A percentile compares a stretch with the other conserved stretches of the same genome.
Evolutionary conservation across 2,113 vertebrate genomes (phyloP).

Genomic region (Pygoscelis adeliae): DNA sequence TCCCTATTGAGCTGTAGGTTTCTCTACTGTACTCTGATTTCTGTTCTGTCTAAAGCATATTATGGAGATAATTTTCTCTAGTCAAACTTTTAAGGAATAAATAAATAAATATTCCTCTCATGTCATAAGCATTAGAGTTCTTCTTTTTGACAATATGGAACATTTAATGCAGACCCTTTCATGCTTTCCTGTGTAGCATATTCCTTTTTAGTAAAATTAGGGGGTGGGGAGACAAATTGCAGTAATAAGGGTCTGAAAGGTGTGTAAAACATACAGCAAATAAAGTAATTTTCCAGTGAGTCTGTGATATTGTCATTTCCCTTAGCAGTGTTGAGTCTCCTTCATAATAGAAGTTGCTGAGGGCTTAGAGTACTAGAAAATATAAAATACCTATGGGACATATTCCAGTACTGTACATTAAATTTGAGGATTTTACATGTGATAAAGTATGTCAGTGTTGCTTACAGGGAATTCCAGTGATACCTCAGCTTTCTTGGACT

Average conservation of each 20-base stretch:
- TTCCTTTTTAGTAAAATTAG: constrained; percentile 66
- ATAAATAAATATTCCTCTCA: not conserved
- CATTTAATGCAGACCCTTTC: constrained; percentile 13
- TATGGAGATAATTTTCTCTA: not conserved
- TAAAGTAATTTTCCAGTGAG: constrained; percentile 69
- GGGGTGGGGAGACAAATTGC: constrained; percentile 32
- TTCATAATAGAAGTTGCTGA: constrained; percentile 73
- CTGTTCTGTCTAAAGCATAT: not conserved
- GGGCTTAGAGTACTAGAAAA: constrained; percentile 77
- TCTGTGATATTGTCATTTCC: constrained; percentile 65
- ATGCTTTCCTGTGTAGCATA: not conserved
- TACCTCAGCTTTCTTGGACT: constrained; percentile 86
- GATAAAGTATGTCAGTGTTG: constrained; percentile 87
- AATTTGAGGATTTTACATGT: constrained; percentile 89
- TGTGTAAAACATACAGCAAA: constrained; percentile 47
- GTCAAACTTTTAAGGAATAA: constrained; percentile 41
- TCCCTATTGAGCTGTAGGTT: not conserved
- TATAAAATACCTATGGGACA: constrained; percentile 80
- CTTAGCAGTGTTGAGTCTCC: constrained; percentile 64
- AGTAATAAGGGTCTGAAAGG: constrained; percentile 57
- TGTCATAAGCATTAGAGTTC: not conserved
- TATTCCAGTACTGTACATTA: constrained; percentile 83
- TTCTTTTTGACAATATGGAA: constrained; percentile 18
- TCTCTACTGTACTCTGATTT: not conserved
- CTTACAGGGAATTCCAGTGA: constrained; percentile 87